These are phyloP conservation scores for Euwallacea similis DNA, from an alignment of 1,140 invertebrate species.

Conservation along the genomic window DNA sequence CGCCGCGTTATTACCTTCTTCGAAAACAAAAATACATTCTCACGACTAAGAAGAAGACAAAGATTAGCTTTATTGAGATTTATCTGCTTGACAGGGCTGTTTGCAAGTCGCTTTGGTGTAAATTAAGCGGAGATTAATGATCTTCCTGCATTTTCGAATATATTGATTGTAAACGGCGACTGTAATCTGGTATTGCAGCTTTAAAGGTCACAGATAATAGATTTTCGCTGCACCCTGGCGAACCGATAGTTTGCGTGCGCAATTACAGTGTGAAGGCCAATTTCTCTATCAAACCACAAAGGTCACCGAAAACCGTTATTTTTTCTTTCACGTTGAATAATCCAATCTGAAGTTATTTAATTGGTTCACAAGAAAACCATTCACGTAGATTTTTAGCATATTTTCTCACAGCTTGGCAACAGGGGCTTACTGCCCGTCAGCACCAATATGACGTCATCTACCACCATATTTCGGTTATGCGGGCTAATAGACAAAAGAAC, in stretches of 20 bases:
- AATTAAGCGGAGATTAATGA: background rate
- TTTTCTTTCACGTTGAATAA: slow-evolving; percentile 16
- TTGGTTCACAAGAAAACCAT: background rate
- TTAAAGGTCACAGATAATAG: slow-evolving; percentile 31
- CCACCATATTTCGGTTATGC: too few species aligned
- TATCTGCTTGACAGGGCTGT: slow-evolving; percentile 1
- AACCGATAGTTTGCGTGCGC: slow-evolving; percentile 27
- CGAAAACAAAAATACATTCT: slow-evolving; percentile 2
- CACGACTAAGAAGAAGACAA: slow-evolving; percentile 2
- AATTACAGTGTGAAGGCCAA: slow-evolving; percentile 32
- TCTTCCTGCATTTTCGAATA: too few species aligned
- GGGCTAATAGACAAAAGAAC: too few species aligned
- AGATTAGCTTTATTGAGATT: slow-evolving; percentile 23
- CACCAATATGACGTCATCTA: too few species aligned
- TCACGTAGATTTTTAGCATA: too few species aligned
- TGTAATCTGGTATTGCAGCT: background rate
- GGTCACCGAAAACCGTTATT: slow-evolving; percentile 31
- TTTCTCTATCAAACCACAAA: slow-evolving; percentile 33
- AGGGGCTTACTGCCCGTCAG: too few species aligned
- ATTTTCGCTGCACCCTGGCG: slow-evolving; percentile 23
- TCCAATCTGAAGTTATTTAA: background rate
- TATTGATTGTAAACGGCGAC: background rate
- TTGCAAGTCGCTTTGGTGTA: background rate
- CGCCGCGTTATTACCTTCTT: slow-evolving; percentile 12
- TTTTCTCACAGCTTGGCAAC: too few species aligned